Evolutionary conservation across 2,113 vertebrate genomes (phyloP).

Genomic region (Nesoenas mayeri): DNA sequence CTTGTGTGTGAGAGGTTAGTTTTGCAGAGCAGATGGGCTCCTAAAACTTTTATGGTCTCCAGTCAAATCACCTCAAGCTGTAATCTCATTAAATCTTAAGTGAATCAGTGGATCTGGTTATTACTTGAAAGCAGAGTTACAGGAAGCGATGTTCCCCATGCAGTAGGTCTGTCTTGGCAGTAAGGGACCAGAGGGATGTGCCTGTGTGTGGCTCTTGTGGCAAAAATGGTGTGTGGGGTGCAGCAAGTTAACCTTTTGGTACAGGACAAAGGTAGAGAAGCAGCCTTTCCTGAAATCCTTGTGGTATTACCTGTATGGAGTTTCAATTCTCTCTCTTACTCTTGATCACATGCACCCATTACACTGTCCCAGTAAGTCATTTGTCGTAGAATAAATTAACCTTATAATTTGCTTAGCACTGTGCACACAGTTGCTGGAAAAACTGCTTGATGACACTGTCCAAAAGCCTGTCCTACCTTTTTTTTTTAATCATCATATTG

Average conservation of each 20-base stretch:
- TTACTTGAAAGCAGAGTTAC: slow-evolving; percentile 57
- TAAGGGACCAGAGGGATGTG: background rate
- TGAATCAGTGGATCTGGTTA: slow-evolving; percentile 66
- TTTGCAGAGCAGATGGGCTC: slow-evolving; percentile 65
- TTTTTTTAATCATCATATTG: background rate
- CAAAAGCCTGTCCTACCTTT: background rate
- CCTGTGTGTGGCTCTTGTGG: slow-evolving; percentile 33
- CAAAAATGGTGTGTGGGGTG: background rate
- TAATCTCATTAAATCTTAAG: slow-evolving; percentile 70
- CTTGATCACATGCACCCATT: fast-evolving
- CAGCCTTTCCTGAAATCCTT: background rate
- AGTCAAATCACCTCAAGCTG: slow-evolving; percentile 71
- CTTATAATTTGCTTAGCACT: background rate
- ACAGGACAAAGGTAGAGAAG: background rate
- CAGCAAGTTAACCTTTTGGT: background rate
- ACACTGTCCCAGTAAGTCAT: background rate
- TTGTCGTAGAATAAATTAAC: background rate
- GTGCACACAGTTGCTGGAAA: background rate
- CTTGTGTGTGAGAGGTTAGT: slow-evolving; percentile 3
- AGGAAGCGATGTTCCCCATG: slow-evolving; percentile 58
- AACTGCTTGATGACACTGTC: background rate
- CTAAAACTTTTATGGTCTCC: slow-evolving; percentile 70
- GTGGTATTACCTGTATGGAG: fast-evolving
- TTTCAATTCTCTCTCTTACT: background rate
- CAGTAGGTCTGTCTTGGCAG: slow-evolving; percentile 8